A percentile compares a stretch with the other conserved stretches of the same genome.
Evolutionary conservation across 2,888 invertebrate genomes (phyloP).

Genomic region (Euspilapteryx auroguttella): DNA sequence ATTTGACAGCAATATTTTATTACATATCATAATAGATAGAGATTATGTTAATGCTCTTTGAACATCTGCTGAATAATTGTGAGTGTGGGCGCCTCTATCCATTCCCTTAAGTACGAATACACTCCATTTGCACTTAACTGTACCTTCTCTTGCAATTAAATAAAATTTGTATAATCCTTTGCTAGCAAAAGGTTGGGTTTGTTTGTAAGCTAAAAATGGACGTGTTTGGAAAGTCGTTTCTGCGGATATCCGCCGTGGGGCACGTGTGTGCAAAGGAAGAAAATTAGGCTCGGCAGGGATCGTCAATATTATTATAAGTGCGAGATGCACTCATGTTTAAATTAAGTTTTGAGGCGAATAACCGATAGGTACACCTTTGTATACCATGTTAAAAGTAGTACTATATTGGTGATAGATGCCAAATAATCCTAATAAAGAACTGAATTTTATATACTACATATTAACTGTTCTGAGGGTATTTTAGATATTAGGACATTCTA

Average conservation of each 20-base stretch:
- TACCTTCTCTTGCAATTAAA: constrained; percentile 17
- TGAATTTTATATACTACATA: constrained; percentile 60
- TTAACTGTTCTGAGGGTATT: constrained; percentile 59
- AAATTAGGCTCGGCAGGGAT: constrained; percentile 55
- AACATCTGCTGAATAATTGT: constrained; percentile 1
- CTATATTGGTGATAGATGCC: constrained; percentile 57
- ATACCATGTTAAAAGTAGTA: constrained; percentile 53
- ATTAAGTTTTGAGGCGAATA: constrained; percentile 41
- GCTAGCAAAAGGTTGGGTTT: too few species aligned
- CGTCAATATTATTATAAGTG: constrained; percentile 18
- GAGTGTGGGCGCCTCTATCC: constrained; percentile 5
- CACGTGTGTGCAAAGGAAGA: constrained; percentile 39
- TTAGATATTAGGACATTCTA: constrained; percentile 41
- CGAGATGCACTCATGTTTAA: constrained; percentile 15
- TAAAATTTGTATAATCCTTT: constrained; percentile 11
- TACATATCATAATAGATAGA: constrained; percentile 6
- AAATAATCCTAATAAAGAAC: constrained; percentile 62
- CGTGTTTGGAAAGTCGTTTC: neutral
- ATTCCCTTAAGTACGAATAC: constrained; percentile 1
- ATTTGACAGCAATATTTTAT: constrained; percentile 5
- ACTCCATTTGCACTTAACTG: neutral
- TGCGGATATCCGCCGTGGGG: constrained; percentile 6
- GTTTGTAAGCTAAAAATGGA: too few species aligned
- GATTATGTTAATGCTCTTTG: constrained; percentile 5
- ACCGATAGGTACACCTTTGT: constrained; percentile 52